phyloP scores from a whole-genome alignment of 2,888 invertebrate species.

The Trissonchulus latispiculum region DNA sequence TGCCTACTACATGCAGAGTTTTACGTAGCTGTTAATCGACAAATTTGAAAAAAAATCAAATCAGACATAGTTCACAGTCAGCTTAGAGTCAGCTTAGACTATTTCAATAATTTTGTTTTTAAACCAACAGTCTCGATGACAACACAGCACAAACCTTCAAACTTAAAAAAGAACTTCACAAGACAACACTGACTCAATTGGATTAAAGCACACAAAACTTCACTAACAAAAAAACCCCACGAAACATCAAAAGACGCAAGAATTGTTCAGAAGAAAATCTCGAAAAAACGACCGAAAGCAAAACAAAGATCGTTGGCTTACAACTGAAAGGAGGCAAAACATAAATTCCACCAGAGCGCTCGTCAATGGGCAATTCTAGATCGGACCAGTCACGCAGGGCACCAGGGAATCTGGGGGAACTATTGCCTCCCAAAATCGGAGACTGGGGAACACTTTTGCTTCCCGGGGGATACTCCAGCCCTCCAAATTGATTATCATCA shows the following conservation, averaged over 20 bases:
- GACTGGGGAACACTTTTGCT: conserved; percentile 17
- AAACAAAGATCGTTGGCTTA: neutral
- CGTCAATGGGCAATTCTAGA: neutral
- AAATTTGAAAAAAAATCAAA: no score
- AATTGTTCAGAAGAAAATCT: neutral
- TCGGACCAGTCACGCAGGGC: neutral
- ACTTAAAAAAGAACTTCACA: no score
- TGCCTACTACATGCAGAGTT: no score
- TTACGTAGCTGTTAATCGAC: no score
- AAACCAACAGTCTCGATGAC: no score
- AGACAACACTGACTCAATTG: no score
- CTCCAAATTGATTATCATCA: no score
- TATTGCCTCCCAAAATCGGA: neutral
- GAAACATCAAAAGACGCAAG: neutral
- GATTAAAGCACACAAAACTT: neutral
- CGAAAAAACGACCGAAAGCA: neutral
- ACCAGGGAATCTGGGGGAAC: neutral
- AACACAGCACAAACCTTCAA: no score
- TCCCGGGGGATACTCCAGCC: neutral
- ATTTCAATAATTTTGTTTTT: no score
- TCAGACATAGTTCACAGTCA: no score
- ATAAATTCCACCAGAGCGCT: neutral
- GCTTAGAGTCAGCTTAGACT: no score
- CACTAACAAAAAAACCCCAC: neutral
- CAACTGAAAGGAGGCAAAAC: conserved; percentile 18